phyloP scores from a whole-genome alignment of 2,113 vertebrate species.

The Hippopotamus amphibius region DNA sequence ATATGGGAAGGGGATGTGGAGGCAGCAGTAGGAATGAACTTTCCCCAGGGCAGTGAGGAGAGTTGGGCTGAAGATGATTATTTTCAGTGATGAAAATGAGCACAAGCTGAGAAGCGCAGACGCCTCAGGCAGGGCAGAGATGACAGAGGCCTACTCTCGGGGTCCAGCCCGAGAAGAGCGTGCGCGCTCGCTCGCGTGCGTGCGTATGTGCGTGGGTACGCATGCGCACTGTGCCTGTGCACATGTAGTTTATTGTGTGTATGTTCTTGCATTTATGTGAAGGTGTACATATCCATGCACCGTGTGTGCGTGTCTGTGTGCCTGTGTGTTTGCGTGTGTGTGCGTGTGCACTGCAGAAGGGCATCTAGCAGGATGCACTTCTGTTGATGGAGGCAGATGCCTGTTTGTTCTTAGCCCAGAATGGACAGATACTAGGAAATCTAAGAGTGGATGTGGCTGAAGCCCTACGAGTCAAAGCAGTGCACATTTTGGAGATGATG shows the following conservation, averaged over 20 bases:
- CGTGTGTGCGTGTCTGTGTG: too few species aligned
- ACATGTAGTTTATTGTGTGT: too few species aligned
- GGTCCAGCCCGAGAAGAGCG: neutral
- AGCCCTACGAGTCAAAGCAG: neutral
- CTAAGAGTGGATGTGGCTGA: neutral
- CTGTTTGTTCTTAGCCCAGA: neutral
- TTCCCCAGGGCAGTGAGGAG: constrained; percentile 9
- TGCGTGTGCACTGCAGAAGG: neutral
- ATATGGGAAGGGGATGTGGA: neutral
- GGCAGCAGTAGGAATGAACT: constrained; percentile 1
- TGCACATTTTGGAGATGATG: neutral
- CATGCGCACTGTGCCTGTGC: neutral
- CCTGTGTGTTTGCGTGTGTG: neutral
- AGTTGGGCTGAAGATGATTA: neutral
- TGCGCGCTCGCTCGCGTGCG: neutral
- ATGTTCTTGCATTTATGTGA: neutral
- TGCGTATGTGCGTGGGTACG: neutral
- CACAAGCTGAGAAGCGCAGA: neutral
- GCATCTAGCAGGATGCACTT: neutral
- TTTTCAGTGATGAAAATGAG: constrained; percentile 59
- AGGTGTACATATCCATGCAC: rapidly evolving
- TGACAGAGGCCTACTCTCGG: neutral
- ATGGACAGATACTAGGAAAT: neutral
- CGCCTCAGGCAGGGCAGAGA: neutral
- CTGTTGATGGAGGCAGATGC: neutral